phyloP scores from a whole-genome alignment of 2,113 vertebrate genomes.

The Plecturocebus donacophilus region DNA sequence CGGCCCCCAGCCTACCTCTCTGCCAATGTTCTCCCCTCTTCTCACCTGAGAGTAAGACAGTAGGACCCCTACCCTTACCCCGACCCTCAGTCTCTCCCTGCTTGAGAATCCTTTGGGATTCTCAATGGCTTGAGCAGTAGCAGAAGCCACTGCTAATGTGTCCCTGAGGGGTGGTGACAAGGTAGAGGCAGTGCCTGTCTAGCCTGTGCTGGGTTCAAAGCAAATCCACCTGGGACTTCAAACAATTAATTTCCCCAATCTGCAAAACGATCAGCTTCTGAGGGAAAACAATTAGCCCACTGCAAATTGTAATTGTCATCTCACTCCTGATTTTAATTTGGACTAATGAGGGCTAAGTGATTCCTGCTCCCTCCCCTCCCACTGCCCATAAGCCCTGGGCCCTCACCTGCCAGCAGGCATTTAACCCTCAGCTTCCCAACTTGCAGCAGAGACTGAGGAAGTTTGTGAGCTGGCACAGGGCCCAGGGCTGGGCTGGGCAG shows the following conservation, averaged over 20 bases:
- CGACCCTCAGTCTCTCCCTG: background rate
- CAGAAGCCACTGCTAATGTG: background rate
- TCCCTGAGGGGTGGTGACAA: background rate
- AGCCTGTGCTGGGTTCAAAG: slow-evolving; percentile 55
- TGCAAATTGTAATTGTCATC: slow-evolving; percentile 87
- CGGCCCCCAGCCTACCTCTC: background rate
- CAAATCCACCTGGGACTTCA: slow-evolving; percentile 80
- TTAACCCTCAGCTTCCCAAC: slow-evolving; percentile 36
- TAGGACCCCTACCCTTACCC: background rate
- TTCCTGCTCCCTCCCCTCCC: slow-evolving; percentile 68
- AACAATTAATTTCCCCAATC: slow-evolving; percentile 84
- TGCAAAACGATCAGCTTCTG: slow-evolving; percentile 77
- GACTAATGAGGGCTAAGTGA: slow-evolving; percentile 85
- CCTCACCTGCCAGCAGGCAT: slow-evolving; percentile 42
- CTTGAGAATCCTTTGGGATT: background rate
- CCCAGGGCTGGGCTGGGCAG: background rate
- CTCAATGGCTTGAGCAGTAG: too few relatives aligned
- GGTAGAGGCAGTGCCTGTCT: background rate
- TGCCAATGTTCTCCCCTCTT: background rate
- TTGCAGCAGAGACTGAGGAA: background rate
- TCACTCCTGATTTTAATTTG: slow-evolving; percentile 87
- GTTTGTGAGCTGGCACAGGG: background rate
- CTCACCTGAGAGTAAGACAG: background rate
- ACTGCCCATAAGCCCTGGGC: background rate
- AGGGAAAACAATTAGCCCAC: slow-evolving; percentile 83